phyloP scores from a whole-genome alignment of 2,113 vertebrate species.

The Pseudonaja textilis region DNA sequence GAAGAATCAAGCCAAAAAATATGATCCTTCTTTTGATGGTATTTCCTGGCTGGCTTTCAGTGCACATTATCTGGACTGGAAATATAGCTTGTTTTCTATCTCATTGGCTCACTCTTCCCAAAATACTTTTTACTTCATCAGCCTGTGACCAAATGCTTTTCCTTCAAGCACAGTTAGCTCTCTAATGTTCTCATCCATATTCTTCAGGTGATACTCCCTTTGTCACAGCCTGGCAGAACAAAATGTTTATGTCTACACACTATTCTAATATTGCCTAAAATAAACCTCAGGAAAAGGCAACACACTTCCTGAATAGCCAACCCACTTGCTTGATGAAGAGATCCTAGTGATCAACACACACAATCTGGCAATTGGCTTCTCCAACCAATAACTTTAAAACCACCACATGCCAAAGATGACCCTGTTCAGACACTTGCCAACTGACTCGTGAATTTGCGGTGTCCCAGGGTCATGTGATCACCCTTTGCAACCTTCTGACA shows the following conservation, averaged over 20 bases:
- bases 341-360: not conserved
- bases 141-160: not conserved
- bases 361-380: not conserved
- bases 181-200: not conserved
- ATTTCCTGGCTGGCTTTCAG: not conserved
- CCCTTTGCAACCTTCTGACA: no score
- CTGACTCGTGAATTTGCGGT: no score
- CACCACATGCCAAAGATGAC: not conserved
- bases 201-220: not conserved
- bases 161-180: not conserved
- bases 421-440: not conserved
- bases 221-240: not conserved
- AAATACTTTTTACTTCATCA: not conserved
- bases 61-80: not conserved
- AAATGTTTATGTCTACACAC: not conserved
- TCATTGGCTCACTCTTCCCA: not conserved
- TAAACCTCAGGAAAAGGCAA: not conserved
- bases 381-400: not conserved
- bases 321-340: not conserved
- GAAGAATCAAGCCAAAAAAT: not conserved
- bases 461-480: no score
- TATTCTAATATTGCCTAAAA: not conserved
- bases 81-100: not conserved
- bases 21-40: not conserved
- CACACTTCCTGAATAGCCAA: not conserved